Evolutionary conservation across 2,888 invertebrate genomes (phyloP), one percentile per base, ranked within the genome.

Genomic region (Plebejus melissa): DNA sequence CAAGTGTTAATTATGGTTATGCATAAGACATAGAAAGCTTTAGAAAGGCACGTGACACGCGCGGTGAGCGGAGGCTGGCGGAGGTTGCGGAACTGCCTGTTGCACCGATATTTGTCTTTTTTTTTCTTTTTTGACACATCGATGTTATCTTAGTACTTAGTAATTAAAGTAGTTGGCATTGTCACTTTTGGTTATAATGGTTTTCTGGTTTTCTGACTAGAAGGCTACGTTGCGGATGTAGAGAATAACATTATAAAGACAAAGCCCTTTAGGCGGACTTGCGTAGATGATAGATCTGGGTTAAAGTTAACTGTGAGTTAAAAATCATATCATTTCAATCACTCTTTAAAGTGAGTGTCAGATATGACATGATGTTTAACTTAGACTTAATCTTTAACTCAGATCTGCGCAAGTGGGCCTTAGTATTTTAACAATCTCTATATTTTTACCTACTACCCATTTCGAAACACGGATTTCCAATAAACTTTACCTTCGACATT

Each of bases 31-130:
- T 92, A 92, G 93, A 93, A 92, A 93, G 93, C 87, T 91, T 92
- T 93, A 92, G 92, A 93, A 93, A 93, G 93, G 93, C 91, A 90
- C 88, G 85, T 90, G 91, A 91, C 91, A 89, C 85, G 90, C 85
- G 90, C 85, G 87, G 85, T 82, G 86, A 86, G 83, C 84, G 82
- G 84, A 75, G 77, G 82, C 91, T 90, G 65, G 83, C 84, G 82
- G 84, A 75, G 77, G 82, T 91, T 90, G 65, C 65, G 88, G 89
- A 90, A 90, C 87, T 85, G 81, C 80, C 88, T 90, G 89, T 89
- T 88, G 77, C 75, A 84, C 85, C 81, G 80, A 81, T 81, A 86
- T 88, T 74, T 70, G 70, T 70, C 69, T 46, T 46, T 70, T 54
- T 41, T 50, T 74, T 65, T 28, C 4, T 9, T 65, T 28, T 65